Conservation (phyloP, 53 echinoderm and acorn worm species). For the Actinopyga echinites region DNA sequence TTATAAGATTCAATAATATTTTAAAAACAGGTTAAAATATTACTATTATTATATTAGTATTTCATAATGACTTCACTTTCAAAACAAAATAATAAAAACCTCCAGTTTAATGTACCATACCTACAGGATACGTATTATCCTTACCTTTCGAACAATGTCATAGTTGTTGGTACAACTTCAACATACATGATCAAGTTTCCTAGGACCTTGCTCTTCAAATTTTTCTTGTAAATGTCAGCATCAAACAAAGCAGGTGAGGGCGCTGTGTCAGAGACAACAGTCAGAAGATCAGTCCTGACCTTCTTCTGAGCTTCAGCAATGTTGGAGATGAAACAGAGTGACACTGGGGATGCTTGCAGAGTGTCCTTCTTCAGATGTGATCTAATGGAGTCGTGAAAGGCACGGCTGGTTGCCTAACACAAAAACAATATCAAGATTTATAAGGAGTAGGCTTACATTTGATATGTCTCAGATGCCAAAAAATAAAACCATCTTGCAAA, state of each 20-base stretch:
- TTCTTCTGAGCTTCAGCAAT: conserved; percentile 38
- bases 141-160: conserved; percentile 89
- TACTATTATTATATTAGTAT: too few species aligned
- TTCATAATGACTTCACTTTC: too few species aligned
- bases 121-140: not conserved
- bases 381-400: conserved; percentile 66
- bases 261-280: conserved; percentile 59
- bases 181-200: conserved; percentile 88
- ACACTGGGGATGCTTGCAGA: conserved; percentile 63
- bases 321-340: conserved; percentile 66
- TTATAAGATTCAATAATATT: not conserved
- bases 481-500: too few species aligned
- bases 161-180: conserved; percentile 91
- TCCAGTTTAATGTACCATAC: too few species aligned
- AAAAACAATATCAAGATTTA: not conserved
- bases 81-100: too few species aligned
- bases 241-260: conserved; percentile 51
- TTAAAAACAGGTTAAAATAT: not conserved
- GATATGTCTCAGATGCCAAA: too few species aligned
- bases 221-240: conserved; percentile 64
- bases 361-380: conserved; percentile 59
- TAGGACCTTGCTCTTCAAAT: conserved; percentile 60
- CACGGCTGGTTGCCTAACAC: conserved; percentile 34
- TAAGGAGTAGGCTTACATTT: too few species aligned
- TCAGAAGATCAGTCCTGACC: conserved; percentile 74